A percentile compares a stretch with the other conserved stretches of the same genome.
These are phyloP conservation scores for Augiades crinisus DNA, from an alignment of 2,888 invertebrate species.

Conservation along the genomic window DNA sequence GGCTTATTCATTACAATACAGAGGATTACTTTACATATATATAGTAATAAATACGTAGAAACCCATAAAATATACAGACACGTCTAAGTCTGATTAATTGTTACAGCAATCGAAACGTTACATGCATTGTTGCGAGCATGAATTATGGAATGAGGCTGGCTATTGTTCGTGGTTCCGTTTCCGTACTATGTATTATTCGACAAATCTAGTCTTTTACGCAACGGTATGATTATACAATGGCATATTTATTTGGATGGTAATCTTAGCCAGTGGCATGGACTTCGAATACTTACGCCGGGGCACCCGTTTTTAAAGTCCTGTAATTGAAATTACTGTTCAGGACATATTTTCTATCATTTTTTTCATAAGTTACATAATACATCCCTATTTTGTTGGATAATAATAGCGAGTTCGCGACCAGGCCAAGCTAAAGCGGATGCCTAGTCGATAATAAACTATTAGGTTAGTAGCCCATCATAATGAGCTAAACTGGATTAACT, in stretches of 20 bases:
- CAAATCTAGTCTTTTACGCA: background rate
- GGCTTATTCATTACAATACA: too few species aligned
- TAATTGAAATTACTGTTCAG: too few species aligned
- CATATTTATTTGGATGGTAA: background rate
- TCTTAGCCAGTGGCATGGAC: too few species aligned
- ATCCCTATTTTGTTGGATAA: too few species aligned
- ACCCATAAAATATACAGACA: background rate
- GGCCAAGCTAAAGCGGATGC: too few species aligned
- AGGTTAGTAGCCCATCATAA: background rate
- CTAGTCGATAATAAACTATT: too few species aligned
- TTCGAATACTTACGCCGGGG: too few species aligned
- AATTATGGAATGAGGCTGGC: constrained; percentile 19
- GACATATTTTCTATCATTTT: too few species aligned
- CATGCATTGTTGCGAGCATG: constrained; percentile 12
- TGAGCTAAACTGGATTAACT: background rate
- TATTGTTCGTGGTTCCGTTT: constrained; percentile 13
- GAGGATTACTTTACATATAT: too few species aligned
- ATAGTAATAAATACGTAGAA: background rate
- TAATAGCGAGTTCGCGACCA: too few species aligned
- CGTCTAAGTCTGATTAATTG: constrained; percentile 16
- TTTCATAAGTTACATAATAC: too few species aligned
- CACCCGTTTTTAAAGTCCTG: too few species aligned
- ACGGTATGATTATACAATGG: background rate
- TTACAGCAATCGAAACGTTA: constrained; percentile 14
- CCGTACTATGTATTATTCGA: background rate